Conservation (phyloP, 1,140 invertebrate genomes). For the Drosophila mayri region DNA sequence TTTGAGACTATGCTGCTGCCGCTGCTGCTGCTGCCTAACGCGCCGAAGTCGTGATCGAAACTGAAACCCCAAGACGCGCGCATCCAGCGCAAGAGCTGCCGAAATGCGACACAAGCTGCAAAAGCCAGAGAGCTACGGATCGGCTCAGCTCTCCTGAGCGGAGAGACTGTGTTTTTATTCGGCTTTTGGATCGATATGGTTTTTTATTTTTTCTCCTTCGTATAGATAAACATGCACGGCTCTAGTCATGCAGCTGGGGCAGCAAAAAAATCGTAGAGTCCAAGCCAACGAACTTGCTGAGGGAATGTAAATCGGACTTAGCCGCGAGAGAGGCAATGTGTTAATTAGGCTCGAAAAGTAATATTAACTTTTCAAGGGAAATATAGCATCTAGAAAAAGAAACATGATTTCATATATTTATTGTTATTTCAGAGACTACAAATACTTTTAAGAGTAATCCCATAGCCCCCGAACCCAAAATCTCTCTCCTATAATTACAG, state of each 20-base stretch:
- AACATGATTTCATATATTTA: neutral
- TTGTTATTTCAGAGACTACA: neutral
- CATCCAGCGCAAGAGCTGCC: slow-evolving; percentile 55
- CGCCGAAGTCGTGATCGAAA: slow-evolving; percentile 73
- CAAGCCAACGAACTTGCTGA: slow-evolving; percentile 50
- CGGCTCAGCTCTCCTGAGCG: neutral
- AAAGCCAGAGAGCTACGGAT: slow-evolving; percentile 8
- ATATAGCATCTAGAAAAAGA: neutral
- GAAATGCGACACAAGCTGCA: slow-evolving; percentile 50
- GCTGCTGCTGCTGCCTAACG: slow-evolving; percentile 61
- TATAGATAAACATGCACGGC: slow-evolving; percentile 43
- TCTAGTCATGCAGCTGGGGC: slow-evolving; percentile 36
- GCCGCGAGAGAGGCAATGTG: slow-evolving; percentile 1
- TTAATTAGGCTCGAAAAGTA: slow-evolving; percentile 8
- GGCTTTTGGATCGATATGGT: slow-evolving; percentile 44
- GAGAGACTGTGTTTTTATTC: slow-evolving; percentile 18
- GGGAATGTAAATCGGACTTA: slow-evolving; percentile 30
- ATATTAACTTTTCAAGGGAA: neutral
- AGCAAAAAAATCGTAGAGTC: slow-evolving; percentile 22
- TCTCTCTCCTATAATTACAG: slow-evolving; percentile 8
- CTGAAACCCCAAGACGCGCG: slow-evolving; percentile 60
- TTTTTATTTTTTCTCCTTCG: slow-evolving; percentile 14
- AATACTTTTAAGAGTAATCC: neutral
- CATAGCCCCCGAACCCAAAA: neutral
- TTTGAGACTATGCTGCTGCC: slow-evolving; percentile 3